Conservation (phyloP, 2,888 invertebrate genomes). For the Cacoxenus indagator region DNA sequence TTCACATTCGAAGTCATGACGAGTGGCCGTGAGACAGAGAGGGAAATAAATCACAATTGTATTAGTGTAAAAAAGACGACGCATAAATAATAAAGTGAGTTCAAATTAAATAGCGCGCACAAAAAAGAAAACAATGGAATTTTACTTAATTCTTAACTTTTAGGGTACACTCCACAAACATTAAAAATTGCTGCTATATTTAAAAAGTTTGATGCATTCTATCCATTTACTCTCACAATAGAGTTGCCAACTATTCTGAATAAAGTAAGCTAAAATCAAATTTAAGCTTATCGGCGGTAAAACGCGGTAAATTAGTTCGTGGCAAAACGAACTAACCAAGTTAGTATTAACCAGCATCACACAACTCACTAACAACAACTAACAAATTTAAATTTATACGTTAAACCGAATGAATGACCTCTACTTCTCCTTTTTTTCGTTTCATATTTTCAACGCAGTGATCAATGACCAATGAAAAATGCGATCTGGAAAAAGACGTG, state of each 20-base stretch:
- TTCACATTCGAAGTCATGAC: too few species aligned
- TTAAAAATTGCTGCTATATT: background rate
- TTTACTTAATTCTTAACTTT: background rate
- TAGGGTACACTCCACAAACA: background rate
- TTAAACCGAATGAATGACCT: background rate
- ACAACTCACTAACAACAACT: slow-evolving; percentile 32
- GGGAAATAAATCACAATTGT: slow-evolving; percentile 31
- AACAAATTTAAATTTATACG: too few species aligned
- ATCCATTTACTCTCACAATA: slow-evolving; percentile 39
- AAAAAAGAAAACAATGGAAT: background rate
- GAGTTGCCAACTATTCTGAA: slow-evolving; percentile 47
- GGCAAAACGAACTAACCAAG: slow-evolving; percentile 33
- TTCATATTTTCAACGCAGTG: slow-evolving; percentile 35
- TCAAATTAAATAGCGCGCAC: background rate
- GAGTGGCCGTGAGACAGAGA: too few species aligned
- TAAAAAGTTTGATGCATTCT: background rate
- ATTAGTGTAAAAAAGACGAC: background rate
- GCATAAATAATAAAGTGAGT: background rate
- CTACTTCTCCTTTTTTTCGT: background rate
- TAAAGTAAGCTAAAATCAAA: slow-evolving; percentile 18
- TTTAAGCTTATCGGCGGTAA: too few species aligned
- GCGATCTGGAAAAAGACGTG: slow-evolving; percentile 64
- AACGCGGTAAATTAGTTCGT: slow-evolving; percentile 12
- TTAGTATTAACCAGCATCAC: slow-evolving; percentile 16
- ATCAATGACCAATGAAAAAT: slow-evolving; percentile 52